Evolutionary conservation across 2,113 vertebrate species (phyloP).

Genomic region (Malurus alboscapulatus): DNA sequence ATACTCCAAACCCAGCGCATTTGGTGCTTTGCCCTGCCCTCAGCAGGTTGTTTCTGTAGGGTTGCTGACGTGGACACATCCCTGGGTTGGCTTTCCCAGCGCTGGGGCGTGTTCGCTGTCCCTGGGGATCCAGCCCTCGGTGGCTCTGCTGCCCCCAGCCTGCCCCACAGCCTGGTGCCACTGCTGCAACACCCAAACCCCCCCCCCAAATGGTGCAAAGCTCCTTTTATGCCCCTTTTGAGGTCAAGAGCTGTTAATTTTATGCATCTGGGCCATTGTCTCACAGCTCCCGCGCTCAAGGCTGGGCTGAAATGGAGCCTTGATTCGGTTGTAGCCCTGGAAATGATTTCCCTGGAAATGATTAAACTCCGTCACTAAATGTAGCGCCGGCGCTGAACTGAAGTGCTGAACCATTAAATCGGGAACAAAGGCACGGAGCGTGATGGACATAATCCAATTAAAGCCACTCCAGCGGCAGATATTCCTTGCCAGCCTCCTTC

Average conservation of each 20-base stretch:
- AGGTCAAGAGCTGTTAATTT: neutral
- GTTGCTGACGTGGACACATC: fast-evolving
- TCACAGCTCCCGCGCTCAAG: neutral
- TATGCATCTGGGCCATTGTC: neutral
- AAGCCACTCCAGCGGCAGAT: neutral
- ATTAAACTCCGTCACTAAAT: neutral
- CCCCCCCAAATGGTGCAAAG: neutral
- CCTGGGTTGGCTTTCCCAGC: neutral
- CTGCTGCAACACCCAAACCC: fast-evolving
- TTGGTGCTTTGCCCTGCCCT: no score
- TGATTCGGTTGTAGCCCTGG: constrained; percentile 39
- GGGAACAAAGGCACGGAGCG: constrained; percentile 37
- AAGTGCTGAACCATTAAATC: constrained; percentile 59
- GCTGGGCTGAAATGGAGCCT: constrained; percentile 40
- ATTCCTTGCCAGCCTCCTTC: neutral
- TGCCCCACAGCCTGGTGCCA: neutral
- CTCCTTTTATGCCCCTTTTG: neutral
- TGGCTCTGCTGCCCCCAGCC: neutral
- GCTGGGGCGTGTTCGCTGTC: fast-evolving
- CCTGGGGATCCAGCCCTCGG: neutral
- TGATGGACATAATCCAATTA: constrained; percentile 52
- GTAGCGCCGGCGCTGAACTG: constrained; percentile 13
- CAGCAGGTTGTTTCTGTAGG: neutral
- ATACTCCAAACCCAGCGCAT: fast-evolving
- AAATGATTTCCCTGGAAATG: constrained; percentile 35